phyloP scores from a whole-genome alignment of 2,113 vertebrate genomes.

The Sebastes fasciatus region DNA sequence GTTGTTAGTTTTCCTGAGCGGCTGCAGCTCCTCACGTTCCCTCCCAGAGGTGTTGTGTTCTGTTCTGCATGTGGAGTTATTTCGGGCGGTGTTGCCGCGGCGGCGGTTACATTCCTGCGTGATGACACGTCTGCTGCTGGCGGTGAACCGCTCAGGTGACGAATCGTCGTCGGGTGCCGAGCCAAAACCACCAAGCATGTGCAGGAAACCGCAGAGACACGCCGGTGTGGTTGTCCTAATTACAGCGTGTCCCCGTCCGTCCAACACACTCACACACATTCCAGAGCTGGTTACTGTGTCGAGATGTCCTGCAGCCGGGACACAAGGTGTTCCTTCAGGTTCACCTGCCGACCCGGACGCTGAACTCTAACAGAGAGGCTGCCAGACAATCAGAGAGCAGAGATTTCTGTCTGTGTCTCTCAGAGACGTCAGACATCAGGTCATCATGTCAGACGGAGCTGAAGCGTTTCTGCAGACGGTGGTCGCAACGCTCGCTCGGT shows the following conservation, averaged over 20 bases:
- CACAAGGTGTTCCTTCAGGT: neutral
- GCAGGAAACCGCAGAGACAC: constrained; percentile 15
- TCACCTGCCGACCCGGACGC: neutral
- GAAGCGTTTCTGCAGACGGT: no score
- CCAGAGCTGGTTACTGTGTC: neutral
- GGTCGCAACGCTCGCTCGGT: neutral
- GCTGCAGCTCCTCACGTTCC: neutral
- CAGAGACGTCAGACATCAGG: constrained; percentile 19
- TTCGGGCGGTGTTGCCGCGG: neutral
- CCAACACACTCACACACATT: neutral
- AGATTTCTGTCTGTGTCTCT: neutral
- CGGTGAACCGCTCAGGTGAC: neutral
- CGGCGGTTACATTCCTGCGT: neutral
- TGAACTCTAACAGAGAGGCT: neutral
- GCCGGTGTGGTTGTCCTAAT: neutral
- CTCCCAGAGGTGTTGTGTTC: neutral
- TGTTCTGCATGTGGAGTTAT: neutral
- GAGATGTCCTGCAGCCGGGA: neutral
- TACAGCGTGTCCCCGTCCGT: neutral
- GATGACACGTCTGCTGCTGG: neutral
- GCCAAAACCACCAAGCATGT: neutral
- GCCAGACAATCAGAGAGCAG: constrained; percentile 25
- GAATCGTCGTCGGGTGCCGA: neutral
- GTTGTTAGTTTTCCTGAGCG: neutral
- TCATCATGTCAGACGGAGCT: constrained; percentile 11